Base-by-base conservation (phyloP, 2,113 vertebrate genomes). In the Limnothrissa miodon region DNA sequence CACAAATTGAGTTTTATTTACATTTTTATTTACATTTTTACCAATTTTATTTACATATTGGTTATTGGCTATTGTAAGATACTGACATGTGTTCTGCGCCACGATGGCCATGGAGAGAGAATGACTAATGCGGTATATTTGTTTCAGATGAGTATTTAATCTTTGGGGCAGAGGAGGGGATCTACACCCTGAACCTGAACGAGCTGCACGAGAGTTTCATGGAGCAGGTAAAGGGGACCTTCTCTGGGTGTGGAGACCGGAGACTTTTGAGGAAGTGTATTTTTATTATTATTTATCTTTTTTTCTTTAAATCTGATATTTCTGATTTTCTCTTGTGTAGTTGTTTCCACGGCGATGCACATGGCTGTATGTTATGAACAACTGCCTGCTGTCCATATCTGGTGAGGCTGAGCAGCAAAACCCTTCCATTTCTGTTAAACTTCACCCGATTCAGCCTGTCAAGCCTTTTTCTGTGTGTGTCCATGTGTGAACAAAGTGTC, bases 311-410 rank as follows among this genome's bases (percentile, higher is more conserved):
- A 2, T 42, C 42, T 42, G n/a, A n/a, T n/a, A n/a, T n/a, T 0
- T 86, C 53, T 85, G 1, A 17, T 29, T 29, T 2, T 1, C 48
- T 23, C 45, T 4, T 79, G 3, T 86, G 15, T 70, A 99, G 98
- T 93, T 99, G 0, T 97, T 99, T 86, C 97, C 98, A 83, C 95
- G 98, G 86, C 95, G 97, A 85, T 99, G 98, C 92, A 99, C 97
- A 0, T 99, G 98, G 98, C 90, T 99, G 10, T 99, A 99, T 79
- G 98, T 99, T 86, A 99, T 99, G 98, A 99, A 99, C 92, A 99
- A 96, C 83, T 97, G 96, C 91, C 96, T 99, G 78, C 93, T 99
- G 39, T 99, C 98, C 19, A 96, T 99, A 96, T 99, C 98, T 86
- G 98, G 98, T 99, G 92, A 94, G 97, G 39, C 45, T 19, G 7